Base-by-base conservation (phyloP, 2,888 invertebrate species). In the Drosophila meridionalis region DNA sequence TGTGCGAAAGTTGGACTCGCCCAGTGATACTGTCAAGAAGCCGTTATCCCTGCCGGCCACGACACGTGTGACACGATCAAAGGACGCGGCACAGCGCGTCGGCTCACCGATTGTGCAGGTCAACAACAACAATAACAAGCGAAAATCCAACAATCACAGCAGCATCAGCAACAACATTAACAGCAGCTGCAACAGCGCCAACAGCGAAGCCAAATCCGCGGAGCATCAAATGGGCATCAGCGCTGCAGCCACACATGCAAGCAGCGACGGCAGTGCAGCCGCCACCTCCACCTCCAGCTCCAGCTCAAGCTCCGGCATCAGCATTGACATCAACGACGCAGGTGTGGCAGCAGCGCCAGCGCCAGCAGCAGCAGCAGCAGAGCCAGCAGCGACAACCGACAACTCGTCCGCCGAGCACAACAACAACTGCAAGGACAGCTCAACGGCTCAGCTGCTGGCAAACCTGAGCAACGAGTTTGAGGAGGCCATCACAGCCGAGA, bases 401-500 rank as follows among this genome's bases (percentile, higher is more conserved):
- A 65, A 70, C 58, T 63, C 59, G 73, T 36, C 64, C 34, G 52
- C 60, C 38, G 79, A 78, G 53, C 78, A 75, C 59, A 85, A 78
- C 47, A 85, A 84, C 69, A 87, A 78, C 43, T 82, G 78, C 47
- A 89, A 91, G 73, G 89, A 83, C 60, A 88, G 82, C 20, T 86
- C 89, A 26, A 90, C 91, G n/a, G 89, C 87, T 4, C 87, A 90
- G 68, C 76, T 91, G 55, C 77, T 92, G 69, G 92, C 89, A 30
- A 90, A 91, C 76, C 78, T 92, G 62, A 91, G 90, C 8, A 90
- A 82, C 70, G 88, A 91, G 43, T 87, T 92, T 42, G 89, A 90
- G 59, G 92, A 92, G 73, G 83, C 91, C 3, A 90, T 92, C 48
- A 90, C 91, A 26, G 92, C 92, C 0, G 92, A 92, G 68, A 91